These are phyloP conservation scores for Macrosteles quadrilineatus DNA, from an alignment of 1,140 invertebrate genomes.

Conservation along the genomic window DNA sequence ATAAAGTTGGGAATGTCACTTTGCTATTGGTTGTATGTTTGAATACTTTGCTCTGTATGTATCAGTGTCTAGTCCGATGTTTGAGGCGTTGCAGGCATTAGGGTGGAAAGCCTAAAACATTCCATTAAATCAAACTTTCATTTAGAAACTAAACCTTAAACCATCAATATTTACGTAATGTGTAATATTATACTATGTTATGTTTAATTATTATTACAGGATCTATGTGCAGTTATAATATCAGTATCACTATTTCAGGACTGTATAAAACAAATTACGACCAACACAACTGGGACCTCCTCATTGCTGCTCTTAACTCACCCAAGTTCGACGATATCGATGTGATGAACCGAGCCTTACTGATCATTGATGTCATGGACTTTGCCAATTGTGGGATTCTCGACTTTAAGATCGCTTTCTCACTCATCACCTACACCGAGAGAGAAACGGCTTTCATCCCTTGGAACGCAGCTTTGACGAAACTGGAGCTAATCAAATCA, in stretches of 20 bases:
- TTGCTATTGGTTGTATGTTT: too few species aligned
- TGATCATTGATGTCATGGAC: constrained; percentile 74
- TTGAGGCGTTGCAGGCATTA: too few species aligned
- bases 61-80: too few species aligned
- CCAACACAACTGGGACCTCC: constrained; percentile 63
- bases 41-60: too few species aligned
- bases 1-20: too few species aligned
- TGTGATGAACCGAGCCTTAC: constrained; percentile 51
- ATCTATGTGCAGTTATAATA: too few species aligned
- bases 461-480: constrained; percentile 51
- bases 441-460: constrained; percentile 55
- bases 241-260: constrained; percentile 48
- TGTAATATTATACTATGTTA: too few species aligned
- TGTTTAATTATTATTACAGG: too few species aligned
- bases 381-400: constrained; percentile 62
- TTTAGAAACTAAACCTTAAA: too few species aligned
- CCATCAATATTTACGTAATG: too few species aligned
- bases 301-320: constrained; percentile 56
- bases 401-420: background rate
- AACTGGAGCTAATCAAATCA: constrained; percentile 48
- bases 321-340: constrained; percentile 41
- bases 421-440: constrained; percentile 50
- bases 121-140: too few species aligned
- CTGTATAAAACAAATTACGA: constrained; percentile 76
- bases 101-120: too few species aligned